Evolutionary conservation across 2,888 invertebrate species (phyloP), one percentile per base, ranked within the genome.

Genomic region (Lasioglossum marginatum): DNA sequence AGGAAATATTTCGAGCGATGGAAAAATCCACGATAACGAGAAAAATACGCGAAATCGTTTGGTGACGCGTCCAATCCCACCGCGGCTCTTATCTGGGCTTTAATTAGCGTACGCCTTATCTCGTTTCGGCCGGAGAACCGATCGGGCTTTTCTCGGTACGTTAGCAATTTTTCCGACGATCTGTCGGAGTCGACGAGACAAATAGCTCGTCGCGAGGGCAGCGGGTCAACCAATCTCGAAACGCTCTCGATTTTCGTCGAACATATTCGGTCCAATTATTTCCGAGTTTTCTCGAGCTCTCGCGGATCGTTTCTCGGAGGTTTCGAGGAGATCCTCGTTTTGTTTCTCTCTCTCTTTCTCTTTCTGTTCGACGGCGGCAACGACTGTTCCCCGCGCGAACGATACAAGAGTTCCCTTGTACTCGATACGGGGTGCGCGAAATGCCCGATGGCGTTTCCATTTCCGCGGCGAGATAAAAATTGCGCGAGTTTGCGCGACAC

Each of bases 381-480:
- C 60, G 60, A 14, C 60, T 60, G 27, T 70, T 52, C 34, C 16
- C 31, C 68, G n/a, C n/a, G 68, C 34, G 81, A 73, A 60, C 74
- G 70, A 43, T 66, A 78, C 86, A 86, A 74, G 81, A 85, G 81
- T 34, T 85, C 88, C 88, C 87, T 87, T 85, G 88, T 83, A 77
- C 81, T 86, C 80, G 80, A 87, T 83, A 73, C 82, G 82, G 88
- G 80, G 70, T 79, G 82, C 77, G 83, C 89, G 77, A 90, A 89
- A 88, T 85, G 88, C 88, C 88, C 87, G 82, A 84, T 85, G 89
- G 89, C 89, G 88, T 87, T 88, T 87, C 87, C 87, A 84, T 87
- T 90, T 87, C 66, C 37, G 82, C 85, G 83, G 57, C 73, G 72
- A 78, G 81, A 90, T 87, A 88, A 85, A 87, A 85, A 84, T 87